Base-by-base conservation (phyloP, 2,888 invertebrate genomes). In the Cheilosia grossa region DNA sequence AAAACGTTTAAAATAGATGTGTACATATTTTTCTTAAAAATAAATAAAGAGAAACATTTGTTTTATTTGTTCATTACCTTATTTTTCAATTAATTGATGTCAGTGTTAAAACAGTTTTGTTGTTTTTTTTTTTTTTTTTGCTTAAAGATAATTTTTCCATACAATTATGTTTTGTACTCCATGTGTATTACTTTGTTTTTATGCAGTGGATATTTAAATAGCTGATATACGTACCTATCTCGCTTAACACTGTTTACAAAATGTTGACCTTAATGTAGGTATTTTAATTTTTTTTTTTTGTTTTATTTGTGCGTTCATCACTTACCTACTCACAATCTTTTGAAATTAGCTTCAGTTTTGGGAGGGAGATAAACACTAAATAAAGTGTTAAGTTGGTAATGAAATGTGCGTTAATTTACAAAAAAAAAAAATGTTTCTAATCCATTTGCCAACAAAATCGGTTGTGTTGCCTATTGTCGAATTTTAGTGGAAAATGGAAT, bases 81-180 rank as follows among this genome's bases (percentile, higher is more conserved):
- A 30, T 59, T 81, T 77, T 81, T 81, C 54, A 77, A 80, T 85
- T 75, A 77, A 80, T 85, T 75, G 56, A 85, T 85, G 85, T 81
- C 81, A 77, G 77, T 85, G 85, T 85, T 81, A 72, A 77, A 69
- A 64, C 63, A 56, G 53, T 63, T 53, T 70, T 78, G 47, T 56
- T 78, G 4, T 21, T 21, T 42, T 42, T n/a, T 42, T 69, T 63
- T 63, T 54, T 77, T 72, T 69, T 79, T 67, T 75, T 59, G n/a
- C 21, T 63, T 64, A 42, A 64, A 42, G 33, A 24, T 42, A 54
- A 30, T 24, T 56, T 63, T 75, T 33, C 21, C 53, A 78, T 53
- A 56, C 15, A 19, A 24, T 66, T 72, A 40, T 78, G 33, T 73
- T 69, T 64, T 69, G 53, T 83, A 70, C 80, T 80, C 80, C 37